Evolutionary conservation across 2,113 vertebrate species (phyloP), one percentile per base, ranked within the genome.

Genomic region (Pardalotus punctatus): DNA sequence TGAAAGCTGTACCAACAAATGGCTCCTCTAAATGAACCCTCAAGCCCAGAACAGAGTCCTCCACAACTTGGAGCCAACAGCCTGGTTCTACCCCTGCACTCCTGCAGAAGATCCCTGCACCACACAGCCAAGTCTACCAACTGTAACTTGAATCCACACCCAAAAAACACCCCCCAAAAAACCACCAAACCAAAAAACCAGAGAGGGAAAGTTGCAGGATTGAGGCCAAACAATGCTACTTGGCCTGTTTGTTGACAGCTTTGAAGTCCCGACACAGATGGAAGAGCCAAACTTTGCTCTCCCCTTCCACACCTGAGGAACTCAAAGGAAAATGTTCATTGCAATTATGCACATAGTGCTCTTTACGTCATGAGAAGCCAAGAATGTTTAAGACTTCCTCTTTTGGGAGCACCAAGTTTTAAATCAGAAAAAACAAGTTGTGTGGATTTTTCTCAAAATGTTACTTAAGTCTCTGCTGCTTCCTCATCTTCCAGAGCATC

Each of bases 401-500:
- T 93, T 69, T 36, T 5, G 47, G 20, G 14, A 92, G 70, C 48
- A 50, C 5, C 22, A 38, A 22, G 31, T 62, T 90, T 56, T 70
- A 77, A 48, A 70, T 17, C 42, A 70, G 27, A 61, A 48, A 54
- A 66, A 42, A 28, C 4, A 36, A 83, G 43, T 12, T 19, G 23
- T 2, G 4, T 66, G 74, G 40, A 58, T 69, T 87, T 86, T 79
- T 42, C 71, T 53, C 73, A n/a, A 78, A 65, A 57, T 19, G 23
- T 77, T 65, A 57, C 64, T 95, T 91, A 96, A 31, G 22, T 77
- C 17, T 94, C 88, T 0, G 4, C 58, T 24, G 22, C 66, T 40
- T 95, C 69, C 14, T 90, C 64, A 7, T 93, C 81, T 84, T 94
- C 95, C 76, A 96, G 91, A 60, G 98, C 98, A 5, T 98, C 98